A percentile compares a stretch with the other conserved stretches of the same genome.
Conservation (phyloP, 2,888 invertebrate genomes). For the Lutraria lutraria region DNA sequence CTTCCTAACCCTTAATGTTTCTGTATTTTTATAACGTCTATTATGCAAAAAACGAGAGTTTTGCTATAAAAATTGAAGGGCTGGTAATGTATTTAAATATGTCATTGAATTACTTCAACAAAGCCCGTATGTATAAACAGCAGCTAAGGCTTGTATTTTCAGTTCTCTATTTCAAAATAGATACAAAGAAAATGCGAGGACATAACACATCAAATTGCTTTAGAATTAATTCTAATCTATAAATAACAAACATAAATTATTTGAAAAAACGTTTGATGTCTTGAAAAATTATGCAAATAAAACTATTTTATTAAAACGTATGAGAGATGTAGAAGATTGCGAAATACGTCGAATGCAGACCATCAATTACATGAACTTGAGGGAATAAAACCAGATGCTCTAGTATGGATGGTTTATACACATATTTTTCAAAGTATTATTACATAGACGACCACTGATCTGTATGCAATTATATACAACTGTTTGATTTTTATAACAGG, state of each 20-base stretch:
- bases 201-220: neutral
- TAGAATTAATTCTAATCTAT: neutral
- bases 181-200: neutral
- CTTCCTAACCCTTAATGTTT: too few relatives aligned
- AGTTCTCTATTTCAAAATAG: neutral
- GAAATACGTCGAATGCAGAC: too few relatives aligned
- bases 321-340: too few relatives aligned
- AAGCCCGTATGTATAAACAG: neutral
- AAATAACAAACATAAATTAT: neutral
- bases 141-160: neutral
- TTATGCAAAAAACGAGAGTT: neutral
- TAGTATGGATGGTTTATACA: too few relatives aligned
- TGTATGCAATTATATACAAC: neutral
- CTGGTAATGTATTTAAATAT: neutral
- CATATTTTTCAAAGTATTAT: too few relatives aligned
- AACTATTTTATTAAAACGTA: too few relatives aligned
- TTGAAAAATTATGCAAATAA: too few relatives aligned
- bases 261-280: too few relatives aligned
- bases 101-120: neutral
- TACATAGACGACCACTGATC: too few relatives aligned
- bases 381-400: too few relatives aligned
- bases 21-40: neutral
- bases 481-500: slow-evolving; percentile 49
- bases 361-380: too few relatives aligned
- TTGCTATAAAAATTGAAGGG: neutral